Evolutionary conservation across 2,113 vertebrate species (phyloP).

Genomic region (Thamnaconus septentrionalis): DNA sequence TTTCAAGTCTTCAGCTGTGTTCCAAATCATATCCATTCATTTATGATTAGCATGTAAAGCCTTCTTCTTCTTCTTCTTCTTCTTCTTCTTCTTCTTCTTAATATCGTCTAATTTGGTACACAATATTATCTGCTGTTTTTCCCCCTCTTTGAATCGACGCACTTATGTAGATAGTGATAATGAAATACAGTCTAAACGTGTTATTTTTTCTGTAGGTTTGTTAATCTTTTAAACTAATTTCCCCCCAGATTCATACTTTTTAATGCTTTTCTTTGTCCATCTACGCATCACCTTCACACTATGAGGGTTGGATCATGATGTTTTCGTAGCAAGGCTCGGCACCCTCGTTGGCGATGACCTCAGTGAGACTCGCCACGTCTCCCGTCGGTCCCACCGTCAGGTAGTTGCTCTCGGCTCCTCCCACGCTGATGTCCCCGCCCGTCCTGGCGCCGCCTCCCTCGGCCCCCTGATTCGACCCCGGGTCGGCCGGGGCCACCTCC

Average conservation of each 20-base stretch:
- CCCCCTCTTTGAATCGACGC: too few relatives aligned
- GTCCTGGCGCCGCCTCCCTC: slow-evolving; percentile 2
- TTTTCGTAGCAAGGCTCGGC: slow-evolving; percentile 90
- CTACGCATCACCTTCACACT: neutral
- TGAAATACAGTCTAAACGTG: too few relatives aligned
- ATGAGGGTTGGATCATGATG: slow-evolving; percentile 63
- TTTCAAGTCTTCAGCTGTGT: too few relatives aligned
- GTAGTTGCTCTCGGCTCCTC: slow-evolving; percentile 53
- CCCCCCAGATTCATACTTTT: slow-evolving; percentile 20
- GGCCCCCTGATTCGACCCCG: slow-evolving; percentile 11
- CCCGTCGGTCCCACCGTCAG: slow-evolving; percentile 56
- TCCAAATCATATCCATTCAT: too few relatives aligned
- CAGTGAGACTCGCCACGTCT: slow-evolving; percentile 32
- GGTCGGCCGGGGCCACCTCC: slow-evolving; percentile 39
- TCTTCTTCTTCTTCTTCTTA: too few relatives aligned
- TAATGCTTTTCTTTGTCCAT: slow-evolving; percentile 3
- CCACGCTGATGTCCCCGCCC: neutral
- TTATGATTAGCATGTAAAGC: too few relatives aligned
- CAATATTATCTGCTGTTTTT: too few relatives aligned
- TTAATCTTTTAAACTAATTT: too few relatives aligned
- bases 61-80: too few relatives aligned
- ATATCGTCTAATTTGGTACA: too few relatives aligned
- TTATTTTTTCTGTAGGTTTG: too few relatives aligned
- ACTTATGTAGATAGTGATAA: too few relatives aligned
- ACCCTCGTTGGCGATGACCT: slow-evolving; percentile 57